Evolutionary conservation across 2,888 invertebrate species (phyloP).

Genomic region (Eupithecia pulchellata): DNA sequence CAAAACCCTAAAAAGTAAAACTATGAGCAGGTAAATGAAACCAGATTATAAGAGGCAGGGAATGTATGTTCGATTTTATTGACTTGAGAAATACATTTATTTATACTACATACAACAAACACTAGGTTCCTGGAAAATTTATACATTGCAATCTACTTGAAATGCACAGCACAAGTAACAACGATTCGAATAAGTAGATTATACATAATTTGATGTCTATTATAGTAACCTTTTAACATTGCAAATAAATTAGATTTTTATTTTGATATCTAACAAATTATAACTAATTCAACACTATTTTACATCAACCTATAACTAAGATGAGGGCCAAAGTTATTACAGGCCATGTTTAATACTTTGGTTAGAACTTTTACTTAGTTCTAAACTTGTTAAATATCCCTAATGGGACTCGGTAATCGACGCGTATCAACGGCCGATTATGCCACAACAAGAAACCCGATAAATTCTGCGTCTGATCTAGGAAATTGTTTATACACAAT

Average conservation of each 20-base stretch:
- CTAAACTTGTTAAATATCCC: constrained; percentile 27
- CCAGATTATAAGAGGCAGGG: constrained; percentile 35
- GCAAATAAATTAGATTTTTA: constrained; percentile 55
- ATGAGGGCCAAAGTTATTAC: constrained; percentile 31
- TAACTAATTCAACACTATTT: constrained; percentile 58
- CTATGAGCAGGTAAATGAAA: not conserved
- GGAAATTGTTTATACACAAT: not conserved
- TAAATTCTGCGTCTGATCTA: not conserved
- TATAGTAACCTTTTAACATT: constrained; percentile 39
- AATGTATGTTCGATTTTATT: constrained; percentile 58
- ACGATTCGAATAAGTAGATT: constrained; percentile 19
- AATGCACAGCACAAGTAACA: constrained; percentile 23
- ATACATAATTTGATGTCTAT: constrained; percentile 32
- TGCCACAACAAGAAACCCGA: not conserved
- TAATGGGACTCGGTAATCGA: not conserved
- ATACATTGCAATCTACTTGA: constrained; percentile 23
- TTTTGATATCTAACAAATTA: constrained; percentile 53
- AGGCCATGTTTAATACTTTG: constrained; percentile 49
- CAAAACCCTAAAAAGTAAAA: no score
- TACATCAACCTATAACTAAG: constrained; percentile 44
- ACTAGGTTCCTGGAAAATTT: constrained; percentile 15
- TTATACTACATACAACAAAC: constrained; percentile 19
- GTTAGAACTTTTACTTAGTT: constrained; percentile 48
- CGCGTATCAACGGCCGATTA: not conserved
- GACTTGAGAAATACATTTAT: constrained; percentile 42